A percentile compares a stretch with the other conserved stretches of the same genome.
Evolutionary conservation across 2,113 vertebrate species (phyloP).

Genomic region (Craseonycteris thonglongyai): DNA sequence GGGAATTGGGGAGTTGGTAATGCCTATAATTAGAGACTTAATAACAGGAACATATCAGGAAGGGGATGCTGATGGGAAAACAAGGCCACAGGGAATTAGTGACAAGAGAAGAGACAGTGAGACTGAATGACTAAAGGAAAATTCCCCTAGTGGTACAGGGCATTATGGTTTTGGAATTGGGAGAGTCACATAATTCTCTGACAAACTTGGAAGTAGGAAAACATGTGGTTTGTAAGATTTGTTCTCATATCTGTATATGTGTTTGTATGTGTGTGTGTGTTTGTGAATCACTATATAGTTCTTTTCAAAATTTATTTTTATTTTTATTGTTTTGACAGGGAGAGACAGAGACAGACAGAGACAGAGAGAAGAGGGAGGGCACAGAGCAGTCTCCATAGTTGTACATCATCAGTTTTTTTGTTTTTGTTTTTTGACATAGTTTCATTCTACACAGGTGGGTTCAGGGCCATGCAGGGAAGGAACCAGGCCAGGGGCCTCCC

Average conservation of each 20-base stretch:
- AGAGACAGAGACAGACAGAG: too few species aligned
- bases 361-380: too few species aligned
- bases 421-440: too few species aligned
- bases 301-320: too few species aligned
- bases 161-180: not conserved
- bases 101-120: not conserved
- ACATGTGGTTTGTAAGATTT: not conserved
- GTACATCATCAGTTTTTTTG: too few species aligned
- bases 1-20: not conserved
- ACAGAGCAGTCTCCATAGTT: too few species aligned
- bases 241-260: not conserved
- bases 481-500: too few species aligned
- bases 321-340: too few species aligned
- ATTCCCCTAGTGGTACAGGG: accelerated
- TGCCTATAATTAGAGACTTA: not conserved
- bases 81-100: not conserved
- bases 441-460: too few species aligned
- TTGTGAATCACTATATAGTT: too few species aligned
- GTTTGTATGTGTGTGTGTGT: not conserved
- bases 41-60: not conserved
- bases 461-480: too few species aligned
- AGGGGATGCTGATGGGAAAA: not conserved
- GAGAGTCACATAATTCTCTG: not conserved
- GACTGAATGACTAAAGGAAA: not conserved
- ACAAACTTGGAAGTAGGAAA: not conserved